Percentiles rank a stretch among this genome's conserved stretches.
Conservation (phyloP, 1,140 invertebrate genomes). For the Bombus terrestris region DNA sequence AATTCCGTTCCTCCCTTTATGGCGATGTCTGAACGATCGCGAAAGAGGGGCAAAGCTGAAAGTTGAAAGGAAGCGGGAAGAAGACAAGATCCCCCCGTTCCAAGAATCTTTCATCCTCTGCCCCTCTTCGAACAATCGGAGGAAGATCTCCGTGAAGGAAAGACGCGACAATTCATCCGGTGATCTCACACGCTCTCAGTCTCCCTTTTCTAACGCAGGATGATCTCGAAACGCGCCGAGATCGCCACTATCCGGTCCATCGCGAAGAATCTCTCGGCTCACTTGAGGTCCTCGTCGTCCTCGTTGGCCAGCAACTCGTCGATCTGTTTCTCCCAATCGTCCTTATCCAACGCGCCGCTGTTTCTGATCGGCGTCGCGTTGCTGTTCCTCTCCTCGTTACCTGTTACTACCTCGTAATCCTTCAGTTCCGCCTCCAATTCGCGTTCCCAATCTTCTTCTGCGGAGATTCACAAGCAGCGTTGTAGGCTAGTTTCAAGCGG, state of each 20-base stretch:
- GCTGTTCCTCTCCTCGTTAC: constrained; percentile 59
- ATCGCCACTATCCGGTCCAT: constrained; percentile 52
- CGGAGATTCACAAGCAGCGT: constrained; percentile 80
- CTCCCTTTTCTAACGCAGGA: background rate
- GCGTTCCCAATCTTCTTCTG: constrained; percentile 96
- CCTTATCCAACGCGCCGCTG: constrained; percentile 72
- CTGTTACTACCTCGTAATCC: constrained; percentile 93
- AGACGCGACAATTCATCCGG: background rate
- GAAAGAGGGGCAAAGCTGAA: background rate
- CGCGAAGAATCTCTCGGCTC: constrained; percentile 50
- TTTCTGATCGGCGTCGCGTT: constrained; percentile 51
- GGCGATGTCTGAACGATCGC: background rate
- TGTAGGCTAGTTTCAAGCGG: constrained; percentile 77
- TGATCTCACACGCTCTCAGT: constrained; percentile 1
- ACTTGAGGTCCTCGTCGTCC: constrained; percentile 81
- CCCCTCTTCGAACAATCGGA: background rate
- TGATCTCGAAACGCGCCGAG: constrained; percentile 49
- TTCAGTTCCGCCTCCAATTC: constrained; percentile 95
- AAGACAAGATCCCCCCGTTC: background rate
- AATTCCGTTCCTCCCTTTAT: background rate
- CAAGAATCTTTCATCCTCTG: no score
- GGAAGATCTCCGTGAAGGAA: constrained; percentile 16
- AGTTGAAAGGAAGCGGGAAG: background rate
- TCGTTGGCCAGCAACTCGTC: constrained; percentile 83
- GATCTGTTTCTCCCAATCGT: constrained; percentile 84